Conservation (phyloP, 2,797 vertebrate genomes). For the Spinibarbus caldwelli region DNA sequence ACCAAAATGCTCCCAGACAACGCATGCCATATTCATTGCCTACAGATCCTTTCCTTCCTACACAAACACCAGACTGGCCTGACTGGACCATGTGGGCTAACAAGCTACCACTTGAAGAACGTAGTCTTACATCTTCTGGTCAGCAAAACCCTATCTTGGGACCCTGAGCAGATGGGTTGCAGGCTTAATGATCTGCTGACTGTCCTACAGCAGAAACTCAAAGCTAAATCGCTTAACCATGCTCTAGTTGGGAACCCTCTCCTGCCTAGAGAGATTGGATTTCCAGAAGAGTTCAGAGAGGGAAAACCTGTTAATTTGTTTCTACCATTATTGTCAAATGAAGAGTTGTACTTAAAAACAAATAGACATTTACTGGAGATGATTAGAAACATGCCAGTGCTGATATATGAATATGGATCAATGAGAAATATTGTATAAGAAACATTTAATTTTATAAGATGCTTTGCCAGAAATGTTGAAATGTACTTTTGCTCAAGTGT, state of each 20-base stretch:
- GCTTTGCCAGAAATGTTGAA: too few relatives aligned
- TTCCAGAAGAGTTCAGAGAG: constrained; percentile 76
- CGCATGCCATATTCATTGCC: constrained; percentile 85
- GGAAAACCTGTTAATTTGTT: constrained; percentile 89
- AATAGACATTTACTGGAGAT: constrained; percentile 86
- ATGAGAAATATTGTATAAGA: too few relatives aligned
- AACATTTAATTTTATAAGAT: too few relatives aligned
- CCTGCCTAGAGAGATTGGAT: constrained; percentile 69
- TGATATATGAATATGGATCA: constrained; percentile 82
- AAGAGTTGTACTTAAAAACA: constrained; percentile 76
- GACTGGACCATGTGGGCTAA: constrained; percentile 80
- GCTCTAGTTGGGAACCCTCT: constrained; percentile 84
- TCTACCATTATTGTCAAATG: constrained; percentile 76
- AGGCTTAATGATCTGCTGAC: constrained; percentile 82
- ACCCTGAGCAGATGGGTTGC: constrained; percentile 64
- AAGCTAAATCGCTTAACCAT: constrained; percentile 81
- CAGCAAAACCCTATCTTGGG: constrained; percentile 76
- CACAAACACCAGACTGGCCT: constrained; percentile 83
- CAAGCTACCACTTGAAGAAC: constrained; percentile 85
- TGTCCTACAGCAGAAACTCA: constrained; percentile 83
- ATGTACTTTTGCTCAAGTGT: neutral
- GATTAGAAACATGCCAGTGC: constrained; percentile 82
- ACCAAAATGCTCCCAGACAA: constrained; percentile 78
- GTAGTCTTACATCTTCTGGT: constrained; percentile 83
- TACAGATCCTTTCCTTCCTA: constrained; percentile 88